Conservation (phyloP, 2,797 vertebrate genomes). For the Sphaeramia orbicularis region DNA sequence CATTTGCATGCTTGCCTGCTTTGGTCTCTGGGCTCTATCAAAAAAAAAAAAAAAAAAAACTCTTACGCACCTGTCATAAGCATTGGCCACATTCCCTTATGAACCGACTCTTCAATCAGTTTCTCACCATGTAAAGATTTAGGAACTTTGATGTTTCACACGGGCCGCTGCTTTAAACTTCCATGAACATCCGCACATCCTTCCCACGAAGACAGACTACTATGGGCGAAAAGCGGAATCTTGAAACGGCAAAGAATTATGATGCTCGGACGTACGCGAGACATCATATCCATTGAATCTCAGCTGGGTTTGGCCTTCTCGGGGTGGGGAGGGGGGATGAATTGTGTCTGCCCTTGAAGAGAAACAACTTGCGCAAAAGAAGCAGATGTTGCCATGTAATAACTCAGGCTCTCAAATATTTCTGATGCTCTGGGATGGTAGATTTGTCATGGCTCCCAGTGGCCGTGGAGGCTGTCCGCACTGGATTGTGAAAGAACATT, state of each 20-base stretch:
- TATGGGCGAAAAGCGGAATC: background rate
- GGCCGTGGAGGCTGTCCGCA: slow-evolving; percentile 12
- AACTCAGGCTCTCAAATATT: slow-evolving; percentile 17
- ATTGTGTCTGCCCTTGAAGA: slow-evolving; percentile 24
- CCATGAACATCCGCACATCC: slow-evolving; percentile 4
- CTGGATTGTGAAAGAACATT: slow-evolving; percentile 23
- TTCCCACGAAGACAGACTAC: background rate
- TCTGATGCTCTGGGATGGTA: slow-evolving; percentile 5
- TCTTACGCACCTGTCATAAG: slow-evolving; percentile 15
- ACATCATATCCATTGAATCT: background rate
- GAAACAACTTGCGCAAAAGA: background rate
- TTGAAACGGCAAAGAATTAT: slow-evolving; percentile 11
- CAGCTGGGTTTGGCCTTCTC: background rate
- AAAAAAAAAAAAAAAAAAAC: too few relatives aligned
- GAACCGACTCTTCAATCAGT: slow-evolving; percentile 18
- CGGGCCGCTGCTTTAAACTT: background rate
- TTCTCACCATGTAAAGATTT: slow-evolving; percentile 6
- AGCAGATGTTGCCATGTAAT: slow-evolving; percentile 9
- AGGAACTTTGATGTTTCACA: slow-evolving; percentile 18
- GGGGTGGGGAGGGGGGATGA: too few relatives aligned
- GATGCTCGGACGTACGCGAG: slow-evolving; percentile 1
- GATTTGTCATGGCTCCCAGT: slow-evolving; percentile 23
- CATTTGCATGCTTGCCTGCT: slow-evolving; percentile 27
- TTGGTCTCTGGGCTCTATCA: slow-evolving; percentile 24
- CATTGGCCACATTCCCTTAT: slow-evolving; percentile 8